phyloP scores from a whole-genome alignment of 2,888 invertebrate species.

The Pandemis corylana region DNA sequence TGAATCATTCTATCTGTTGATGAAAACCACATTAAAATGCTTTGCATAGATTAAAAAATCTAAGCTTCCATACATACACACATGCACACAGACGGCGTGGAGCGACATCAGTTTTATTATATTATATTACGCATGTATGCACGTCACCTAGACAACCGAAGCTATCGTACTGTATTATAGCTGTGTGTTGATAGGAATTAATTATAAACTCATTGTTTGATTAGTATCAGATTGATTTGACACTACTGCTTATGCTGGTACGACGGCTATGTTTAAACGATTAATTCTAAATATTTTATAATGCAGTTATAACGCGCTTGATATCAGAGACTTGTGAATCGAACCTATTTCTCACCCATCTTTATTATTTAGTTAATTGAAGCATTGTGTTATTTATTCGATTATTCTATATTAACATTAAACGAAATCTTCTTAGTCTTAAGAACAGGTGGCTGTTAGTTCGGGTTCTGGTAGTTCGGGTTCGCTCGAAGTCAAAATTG shows the following conservation, averaged over 20 bases:
- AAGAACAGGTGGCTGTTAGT: conserved; percentile 24
- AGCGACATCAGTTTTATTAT: too few species aligned
- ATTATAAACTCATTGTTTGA: neutral
- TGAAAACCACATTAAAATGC: too few species aligned
- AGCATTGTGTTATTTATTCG: neutral
- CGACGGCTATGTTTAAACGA: neutral
- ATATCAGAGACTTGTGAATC: neutral
- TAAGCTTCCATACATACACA: too few species aligned
- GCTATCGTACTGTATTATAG: neutral
- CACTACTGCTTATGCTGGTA: neutral
- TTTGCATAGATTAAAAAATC: too few species aligned
- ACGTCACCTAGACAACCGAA: neutral
- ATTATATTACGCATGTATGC: too few species aligned
- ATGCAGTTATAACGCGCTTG: neutral
- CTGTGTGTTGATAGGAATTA: neutral
- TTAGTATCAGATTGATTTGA: neutral
- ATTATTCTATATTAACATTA: neutral
- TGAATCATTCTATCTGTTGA: too few species aligned
- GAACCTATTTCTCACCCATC: neutral
- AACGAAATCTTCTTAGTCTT: neutral
- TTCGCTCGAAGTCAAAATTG: neutral
- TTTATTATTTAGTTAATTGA: neutral
- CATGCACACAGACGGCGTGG: too few species aligned
- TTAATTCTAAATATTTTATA: conserved; percentile 2
- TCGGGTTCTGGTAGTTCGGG: conserved; percentile 18